phyloP scores from a whole-genome alignment of 2,113 vertebrate species.

The Eretmochelys imbricata region DNA sequence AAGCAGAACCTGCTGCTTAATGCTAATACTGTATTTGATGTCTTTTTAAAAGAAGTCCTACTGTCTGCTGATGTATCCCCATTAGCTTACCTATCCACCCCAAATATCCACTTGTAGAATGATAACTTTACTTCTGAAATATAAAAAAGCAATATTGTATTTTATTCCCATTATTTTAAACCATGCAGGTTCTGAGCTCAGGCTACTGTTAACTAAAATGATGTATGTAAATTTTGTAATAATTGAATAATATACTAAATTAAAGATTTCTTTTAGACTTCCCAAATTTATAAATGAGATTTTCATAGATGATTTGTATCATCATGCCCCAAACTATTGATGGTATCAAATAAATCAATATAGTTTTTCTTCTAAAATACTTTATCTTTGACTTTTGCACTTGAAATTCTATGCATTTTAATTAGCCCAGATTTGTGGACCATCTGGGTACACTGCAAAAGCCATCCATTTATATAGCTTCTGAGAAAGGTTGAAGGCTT shows the following conservation, averaged over 20 bases:
- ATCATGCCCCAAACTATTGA: background rate
- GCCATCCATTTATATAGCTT: background rate
- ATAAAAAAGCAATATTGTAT: background rate
- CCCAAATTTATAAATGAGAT: background rate
- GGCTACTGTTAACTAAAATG: background rate
- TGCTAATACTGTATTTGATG: background rate
- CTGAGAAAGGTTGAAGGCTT: background rate
- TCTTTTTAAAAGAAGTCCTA: background rate
- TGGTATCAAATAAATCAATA: background rate
- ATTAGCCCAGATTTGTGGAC: background rate
- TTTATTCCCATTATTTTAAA: slow-evolving; percentile 2
- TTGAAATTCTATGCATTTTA: background rate
- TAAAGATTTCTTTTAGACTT: background rate
- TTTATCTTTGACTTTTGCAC: background rate
- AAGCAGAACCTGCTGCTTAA: background rate
- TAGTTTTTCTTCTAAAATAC: background rate
- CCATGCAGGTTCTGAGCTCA: background rate
- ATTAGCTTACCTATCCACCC: background rate
- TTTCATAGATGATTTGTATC: background rate
- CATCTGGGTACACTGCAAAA: background rate
- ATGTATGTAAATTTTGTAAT: background rate
- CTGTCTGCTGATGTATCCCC: background rate
- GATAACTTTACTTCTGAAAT: background rate
- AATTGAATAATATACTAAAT: background rate
- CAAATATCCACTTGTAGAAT: background rate